Conservation (phyloP, 2,888 invertebrate species). For the Agapostemon virescens region DNA sequence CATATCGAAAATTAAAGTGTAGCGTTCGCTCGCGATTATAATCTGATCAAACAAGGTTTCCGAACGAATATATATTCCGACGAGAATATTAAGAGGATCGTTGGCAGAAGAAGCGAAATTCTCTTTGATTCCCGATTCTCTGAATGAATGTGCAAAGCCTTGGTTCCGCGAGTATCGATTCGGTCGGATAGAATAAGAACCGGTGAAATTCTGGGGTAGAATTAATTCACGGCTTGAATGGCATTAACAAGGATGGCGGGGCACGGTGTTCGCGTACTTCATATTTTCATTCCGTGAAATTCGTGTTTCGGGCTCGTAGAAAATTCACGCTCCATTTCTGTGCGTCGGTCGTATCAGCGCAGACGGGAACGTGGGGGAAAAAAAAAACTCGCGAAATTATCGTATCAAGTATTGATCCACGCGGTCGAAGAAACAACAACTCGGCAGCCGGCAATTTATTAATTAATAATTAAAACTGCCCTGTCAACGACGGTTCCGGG, state of each 20-base stretch:
- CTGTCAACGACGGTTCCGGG: neutral
- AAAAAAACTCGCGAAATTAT: neutral
- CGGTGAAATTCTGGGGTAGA: neutral
- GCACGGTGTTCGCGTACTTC: neutral
- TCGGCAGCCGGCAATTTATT: neutral
- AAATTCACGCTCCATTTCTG: neutral
- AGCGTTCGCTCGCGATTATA: too few relatives aligned
- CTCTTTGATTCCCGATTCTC: too few relatives aligned
- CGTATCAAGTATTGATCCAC: neutral
- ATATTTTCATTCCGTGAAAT: neutral
- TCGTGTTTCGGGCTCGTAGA: neutral
- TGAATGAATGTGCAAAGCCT: too few relatives aligned
- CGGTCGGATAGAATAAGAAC: neutral
- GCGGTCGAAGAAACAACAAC: neutral
- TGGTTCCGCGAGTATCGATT: neutral
- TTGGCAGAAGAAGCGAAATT: too few relatives aligned
- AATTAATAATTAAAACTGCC: neutral
- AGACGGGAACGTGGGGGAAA: neutral
- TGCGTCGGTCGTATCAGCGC: neutral
- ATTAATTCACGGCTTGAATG: neutral
- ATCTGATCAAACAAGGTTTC: too few relatives aligned
- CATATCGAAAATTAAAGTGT: too few relatives aligned
- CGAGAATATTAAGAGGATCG: too few relatives aligned
- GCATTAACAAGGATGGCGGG: neutral
- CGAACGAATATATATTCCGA: too few relatives aligned